Percentiles rank a stretch among this genome's conserved stretches.
Conservation (phyloP, 2,888 invertebrate genomes). For the Rhyacophila evoluta region DNA sequence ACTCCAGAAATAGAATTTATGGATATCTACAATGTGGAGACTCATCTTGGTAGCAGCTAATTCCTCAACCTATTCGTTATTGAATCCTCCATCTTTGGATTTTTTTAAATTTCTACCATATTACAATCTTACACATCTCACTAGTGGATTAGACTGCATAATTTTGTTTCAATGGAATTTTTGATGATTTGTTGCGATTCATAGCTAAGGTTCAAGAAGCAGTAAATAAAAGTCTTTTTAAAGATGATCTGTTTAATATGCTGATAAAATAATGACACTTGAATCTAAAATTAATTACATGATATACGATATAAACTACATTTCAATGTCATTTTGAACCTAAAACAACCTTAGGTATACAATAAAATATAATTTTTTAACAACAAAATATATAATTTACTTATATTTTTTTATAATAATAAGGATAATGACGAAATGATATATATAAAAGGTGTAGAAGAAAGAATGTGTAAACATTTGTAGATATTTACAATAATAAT, state of each 20-base stretch:
- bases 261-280: slow-evolving; percentile 35
- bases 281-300: slow-evolving; percentile 28
- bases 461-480: not conserved
- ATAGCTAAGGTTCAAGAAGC: too few species aligned
- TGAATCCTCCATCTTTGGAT: too few species aligned
- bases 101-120: too few species aligned
- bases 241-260: slow-evolving; percentile 31
- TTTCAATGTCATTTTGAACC: slow-evolving; percentile 27
- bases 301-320: slow-evolving; percentile 24
- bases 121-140: too few species aligned
- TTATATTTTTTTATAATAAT: not conserved
- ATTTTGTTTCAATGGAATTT: too few species aligned
- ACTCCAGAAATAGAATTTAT: too few species aligned
- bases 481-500: not conserved
- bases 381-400: slow-evolving; percentile 21
- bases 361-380: slow-evolving; percentile 29
- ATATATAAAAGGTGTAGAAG: not conserved
- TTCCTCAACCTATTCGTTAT: too few species aligned
- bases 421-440: not conserved
- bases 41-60: too few species aligned
- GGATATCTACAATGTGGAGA: too few species aligned
- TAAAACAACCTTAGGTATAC: not conserved
- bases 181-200: too few species aligned
- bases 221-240: slow-evolving; percentile 3
- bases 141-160: too few species aligned